phyloP scores from a whole-genome alignment of 2,888 invertebrate species.

The Ectobius pallidus region DNA sequence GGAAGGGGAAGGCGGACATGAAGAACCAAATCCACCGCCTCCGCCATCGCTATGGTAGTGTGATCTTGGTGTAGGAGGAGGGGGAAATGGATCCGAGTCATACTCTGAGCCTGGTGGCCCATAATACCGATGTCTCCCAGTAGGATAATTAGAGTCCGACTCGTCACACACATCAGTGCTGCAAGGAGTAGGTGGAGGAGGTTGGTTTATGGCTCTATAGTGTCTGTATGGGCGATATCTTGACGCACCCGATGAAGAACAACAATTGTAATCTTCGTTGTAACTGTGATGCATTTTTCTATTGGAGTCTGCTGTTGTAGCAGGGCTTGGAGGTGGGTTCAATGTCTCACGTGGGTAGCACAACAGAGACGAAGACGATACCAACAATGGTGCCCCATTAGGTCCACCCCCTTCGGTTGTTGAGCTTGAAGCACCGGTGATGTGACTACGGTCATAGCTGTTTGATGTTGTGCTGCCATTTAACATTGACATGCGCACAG shows the following conservation, averaged over 20 bases:
- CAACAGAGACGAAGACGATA: constrained; percentile 51
- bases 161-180: constrained; percentile 94
- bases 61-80: constrained; percentile 76
- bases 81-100: constrained; percentile 74
- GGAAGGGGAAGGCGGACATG: constrained; percentile 67
- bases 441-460: constrained; percentile 70
- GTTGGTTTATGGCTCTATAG: constrained; percentile 77
- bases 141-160: constrained; percentile 72
- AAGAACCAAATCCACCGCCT: constrained; percentile 61
- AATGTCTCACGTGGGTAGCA: constrained; percentile 83
- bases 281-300: constrained; percentile 47
- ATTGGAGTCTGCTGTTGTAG: constrained; percentile 71
- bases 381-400: constrained; percentile 39
- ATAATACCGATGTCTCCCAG: constrained; percentile 38
- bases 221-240: constrained; percentile 77
- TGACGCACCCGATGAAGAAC: constrained; percentile 60
- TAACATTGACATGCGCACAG: constrained; percentile 68
- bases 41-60: constrained; percentile 74
- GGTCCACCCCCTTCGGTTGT: constrained; percentile 39
- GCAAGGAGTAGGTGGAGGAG: constrained; percentile 93
- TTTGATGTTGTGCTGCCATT: constrained; percentile 59
- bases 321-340: constrained; percentile 91
- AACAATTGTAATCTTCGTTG: constrained; percentile 42
- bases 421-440: constrained; percentile 61
- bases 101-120: constrained; percentile 59